phyloP scores from a whole-genome alignment of 2,797 vertebrate species.

The Lutjanus campechanus region DNA sequence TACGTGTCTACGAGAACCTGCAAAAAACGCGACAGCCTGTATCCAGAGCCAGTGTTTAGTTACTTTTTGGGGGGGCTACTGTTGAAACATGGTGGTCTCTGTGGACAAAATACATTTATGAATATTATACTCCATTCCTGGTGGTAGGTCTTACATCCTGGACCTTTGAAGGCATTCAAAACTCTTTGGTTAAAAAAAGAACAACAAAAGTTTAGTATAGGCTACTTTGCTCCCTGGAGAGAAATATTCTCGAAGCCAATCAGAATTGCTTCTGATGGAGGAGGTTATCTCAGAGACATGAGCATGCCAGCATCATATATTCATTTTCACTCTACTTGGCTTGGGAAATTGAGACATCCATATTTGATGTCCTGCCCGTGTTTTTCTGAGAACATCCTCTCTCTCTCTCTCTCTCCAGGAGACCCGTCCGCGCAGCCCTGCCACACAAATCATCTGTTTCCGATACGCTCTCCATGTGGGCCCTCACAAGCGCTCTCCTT shows the following conservation, averaged over 20 bases:
- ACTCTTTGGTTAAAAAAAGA: background rate
- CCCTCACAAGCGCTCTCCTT: background rate
- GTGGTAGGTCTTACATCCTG: no score
- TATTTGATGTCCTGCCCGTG: constrained; percentile 75
- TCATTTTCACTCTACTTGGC: constrained; percentile 39
- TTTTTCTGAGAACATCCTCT: constrained; percentile 42
- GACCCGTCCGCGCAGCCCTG: constrained; percentile 18
- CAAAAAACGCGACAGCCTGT: no score
- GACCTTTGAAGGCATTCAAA: background rate
- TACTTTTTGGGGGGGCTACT: no score
- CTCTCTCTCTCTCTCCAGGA: constrained; percentile 23
- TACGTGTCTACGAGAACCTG: no score
- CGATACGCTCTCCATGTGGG: constrained; percentile 20
- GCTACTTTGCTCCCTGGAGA: constrained; percentile 5
- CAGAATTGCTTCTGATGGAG: constrained; percentile 8
- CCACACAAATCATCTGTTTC: constrained; percentile 52
- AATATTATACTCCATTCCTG: no score
- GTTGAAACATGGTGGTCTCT: no score
- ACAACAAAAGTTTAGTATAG: background rate
- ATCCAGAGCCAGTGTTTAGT: no score
- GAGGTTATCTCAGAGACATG: constrained; percentile 28
- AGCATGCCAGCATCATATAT: constrained; percentile 36
- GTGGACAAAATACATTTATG: no score
- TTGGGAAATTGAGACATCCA: constrained; percentile 76
- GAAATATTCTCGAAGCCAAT: background rate